A percentile compares a stretch with the other conserved stretches of the same genome.
Evolutionary conservation across 2,113 vertebrate genomes (phyloP).

Genomic region (Leiothrix lutea): DNA sequence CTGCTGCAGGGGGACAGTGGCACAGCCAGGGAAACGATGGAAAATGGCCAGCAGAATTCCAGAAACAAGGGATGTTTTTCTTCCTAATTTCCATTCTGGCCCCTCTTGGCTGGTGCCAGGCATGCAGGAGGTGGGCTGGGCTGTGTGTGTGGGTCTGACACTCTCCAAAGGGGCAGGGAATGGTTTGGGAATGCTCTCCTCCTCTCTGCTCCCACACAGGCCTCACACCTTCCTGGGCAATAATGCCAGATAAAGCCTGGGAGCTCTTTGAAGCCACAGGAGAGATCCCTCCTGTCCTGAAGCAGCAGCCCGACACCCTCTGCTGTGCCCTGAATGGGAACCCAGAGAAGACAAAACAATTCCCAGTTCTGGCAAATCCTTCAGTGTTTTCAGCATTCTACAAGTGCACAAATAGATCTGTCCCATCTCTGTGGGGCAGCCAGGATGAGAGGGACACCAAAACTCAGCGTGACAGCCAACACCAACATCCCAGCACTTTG

Average conservation of each 20-base stretch:
- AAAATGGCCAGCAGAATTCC: neutral
- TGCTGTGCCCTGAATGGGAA: neutral
- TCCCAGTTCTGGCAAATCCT: neutral
- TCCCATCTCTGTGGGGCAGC: neutral
- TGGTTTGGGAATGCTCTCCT: neutral
- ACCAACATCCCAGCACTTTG: neutral
- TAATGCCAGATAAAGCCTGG: neutral
- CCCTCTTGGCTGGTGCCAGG: neutral
- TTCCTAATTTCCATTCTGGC: neutral
- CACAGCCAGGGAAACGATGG: neutral
- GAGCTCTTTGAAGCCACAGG: neutral
- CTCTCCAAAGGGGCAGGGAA: neutral
- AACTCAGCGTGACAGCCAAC: neutral
- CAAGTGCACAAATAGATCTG: neutral
- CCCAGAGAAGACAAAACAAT: neutral
- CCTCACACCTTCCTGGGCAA: neutral
- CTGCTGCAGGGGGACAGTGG: neutral
- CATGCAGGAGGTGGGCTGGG: neutral
- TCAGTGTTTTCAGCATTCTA: neutral
- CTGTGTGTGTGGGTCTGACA: neutral
- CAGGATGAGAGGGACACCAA: neutral
- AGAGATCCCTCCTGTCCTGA: neutral
- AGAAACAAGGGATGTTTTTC: constrained; percentile 1
- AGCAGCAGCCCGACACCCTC: neutral
- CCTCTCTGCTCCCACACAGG: neutral